Base-by-base conservation (phyloP, 2,113 vertebrate species). In the Ceyx cyanopectus region DNA sequence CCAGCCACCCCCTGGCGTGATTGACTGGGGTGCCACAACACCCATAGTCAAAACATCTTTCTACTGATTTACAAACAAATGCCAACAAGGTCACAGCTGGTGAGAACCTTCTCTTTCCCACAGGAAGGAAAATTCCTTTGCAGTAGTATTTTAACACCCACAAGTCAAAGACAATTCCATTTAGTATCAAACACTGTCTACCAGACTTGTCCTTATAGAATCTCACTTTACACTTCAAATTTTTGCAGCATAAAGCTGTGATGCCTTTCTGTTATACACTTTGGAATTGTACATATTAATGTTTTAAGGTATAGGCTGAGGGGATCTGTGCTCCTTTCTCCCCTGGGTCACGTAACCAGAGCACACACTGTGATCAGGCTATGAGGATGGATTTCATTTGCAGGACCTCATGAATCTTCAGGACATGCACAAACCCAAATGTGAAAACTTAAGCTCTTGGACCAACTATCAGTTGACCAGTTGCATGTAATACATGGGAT, bases 371-470 rank as follows among this genome's bases (percentile, higher is more conserved):
- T 4, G 18, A 45, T 76, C 13, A 50, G 30, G 20, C 3, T 54
- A 11, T 1, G 2, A 63, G 26, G 9, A 12, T 5, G 10, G 26
- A 30, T 30, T 85, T 79, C 62, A 8, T 43, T 5, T 37, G 41
- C 8, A 8, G 46, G 51, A 70, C 5, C 7, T 27, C 32, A 29
- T 5, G 4, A 73, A 54, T 54, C 37, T 50, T 48, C 2, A 4
- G 60, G 12, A 45, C 5, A 30, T 0, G 0, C 3, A n/a, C 14
- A 40, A 88, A 56, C 8, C 10, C 21, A 61, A 45, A 17, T 16
- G 8, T 17, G 32, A 68, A 68, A 78, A 46, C 20, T n/a, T 45
- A 27, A 81, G 3, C 21, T 78, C 21, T 46, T 66, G 37, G 37
- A 37, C 37, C 32, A 85, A 0, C 9, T 45, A 11, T 8, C 17